A percentile compares a stretch with the other conserved stretches of the same genome.
phyloP scores from a whole-genome alignment of 2,888 invertebrate species.

The Parnassius smintheus region DNA sequence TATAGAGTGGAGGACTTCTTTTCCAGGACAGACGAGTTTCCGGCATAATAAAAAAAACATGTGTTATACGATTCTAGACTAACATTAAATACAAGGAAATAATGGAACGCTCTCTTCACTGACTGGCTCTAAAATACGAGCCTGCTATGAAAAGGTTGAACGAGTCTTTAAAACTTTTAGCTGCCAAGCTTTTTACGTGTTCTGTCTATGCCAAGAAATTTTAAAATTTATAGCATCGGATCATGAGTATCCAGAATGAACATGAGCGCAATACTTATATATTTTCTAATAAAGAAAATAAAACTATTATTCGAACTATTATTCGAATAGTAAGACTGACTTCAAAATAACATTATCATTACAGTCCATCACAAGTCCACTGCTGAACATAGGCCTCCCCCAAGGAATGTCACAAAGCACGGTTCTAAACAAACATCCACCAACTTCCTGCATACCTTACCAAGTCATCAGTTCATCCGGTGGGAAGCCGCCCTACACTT shows the following conservation, averaged over 20 bases:
- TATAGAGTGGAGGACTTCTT: too few species aligned
- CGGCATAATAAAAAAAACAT: neutral
- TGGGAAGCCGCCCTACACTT: too few species aligned
- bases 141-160: slow-evolving; percentile 14
- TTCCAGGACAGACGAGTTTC: too few species aligned
- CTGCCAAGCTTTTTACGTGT: slow-evolving; percentile 20
- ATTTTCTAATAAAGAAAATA: neutral
- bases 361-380: too few species aligned
- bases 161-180: slow-evolving; percentile 21
- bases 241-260: slow-evolving; percentile 7
- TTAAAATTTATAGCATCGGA: slow-evolving; percentile 17
- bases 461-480: too few species aligned
- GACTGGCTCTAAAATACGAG: slow-evolving; percentile 12
- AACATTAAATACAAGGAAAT: neutral
- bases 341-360: too few species aligned
- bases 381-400: too few species aligned
- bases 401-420: too few species aligned
- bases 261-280: neutral
- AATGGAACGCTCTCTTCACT: slow-evolving; percentile 7
- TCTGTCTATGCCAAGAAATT: slow-evolving; percentile 15
- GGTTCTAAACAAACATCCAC: too few species aligned
- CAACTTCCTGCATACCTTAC: too few species aligned
- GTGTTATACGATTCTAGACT: neutral
- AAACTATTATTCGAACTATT: too few species aligned
- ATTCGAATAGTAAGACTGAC: too few species aligned